Evolutionary conservation across 2,888 invertebrate genomes (phyloP).

Genomic region (Magallana nippona): DNA sequence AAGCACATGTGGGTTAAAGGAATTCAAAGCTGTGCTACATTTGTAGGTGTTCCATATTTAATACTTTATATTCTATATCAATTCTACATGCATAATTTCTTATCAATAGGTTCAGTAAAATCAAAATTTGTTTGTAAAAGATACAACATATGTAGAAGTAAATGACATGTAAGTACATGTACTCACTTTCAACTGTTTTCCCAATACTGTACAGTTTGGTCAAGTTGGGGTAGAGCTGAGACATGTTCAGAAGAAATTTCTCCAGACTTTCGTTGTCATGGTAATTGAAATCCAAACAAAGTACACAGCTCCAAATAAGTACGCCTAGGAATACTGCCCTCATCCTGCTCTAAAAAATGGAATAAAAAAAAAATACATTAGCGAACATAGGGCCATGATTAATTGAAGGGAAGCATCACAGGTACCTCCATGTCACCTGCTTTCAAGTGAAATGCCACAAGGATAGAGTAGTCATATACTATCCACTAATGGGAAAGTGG

Average conservation of each 20-base stretch:
- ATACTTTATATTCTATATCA: no score
- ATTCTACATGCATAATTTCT: no score
- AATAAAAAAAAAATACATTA: neutral
- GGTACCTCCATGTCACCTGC: no score
- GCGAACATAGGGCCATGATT: no score
- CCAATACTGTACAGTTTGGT: conserved; percentile 96
- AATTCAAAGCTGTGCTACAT: no score
- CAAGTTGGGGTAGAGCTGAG: conserved; percentile 89
- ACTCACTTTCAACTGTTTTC: conserved; percentile 92
- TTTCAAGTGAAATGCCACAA: no score
- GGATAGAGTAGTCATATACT: no score
- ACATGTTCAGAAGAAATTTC: conserved; percentile 89
- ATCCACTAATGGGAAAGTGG: no score
- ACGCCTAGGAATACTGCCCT: neutral
- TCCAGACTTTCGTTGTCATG: conserved; percentile 93
- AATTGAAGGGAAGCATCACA: no score
- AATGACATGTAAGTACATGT: conserved; percentile 37
- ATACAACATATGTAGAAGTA: neutral
- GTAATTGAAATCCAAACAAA: conserved; percentile 88
- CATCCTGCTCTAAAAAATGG: neutral
- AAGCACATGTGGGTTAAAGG: no score
- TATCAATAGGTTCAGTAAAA: no score
- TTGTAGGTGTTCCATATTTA: no score
- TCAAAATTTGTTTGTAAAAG: neutral
- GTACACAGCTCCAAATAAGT: neutral